These are phyloP conservation scores for Gallinago jamesoni DNA, from an alignment of 2,113 vertebrate genomes.

Conservation along the genomic window DNA sequence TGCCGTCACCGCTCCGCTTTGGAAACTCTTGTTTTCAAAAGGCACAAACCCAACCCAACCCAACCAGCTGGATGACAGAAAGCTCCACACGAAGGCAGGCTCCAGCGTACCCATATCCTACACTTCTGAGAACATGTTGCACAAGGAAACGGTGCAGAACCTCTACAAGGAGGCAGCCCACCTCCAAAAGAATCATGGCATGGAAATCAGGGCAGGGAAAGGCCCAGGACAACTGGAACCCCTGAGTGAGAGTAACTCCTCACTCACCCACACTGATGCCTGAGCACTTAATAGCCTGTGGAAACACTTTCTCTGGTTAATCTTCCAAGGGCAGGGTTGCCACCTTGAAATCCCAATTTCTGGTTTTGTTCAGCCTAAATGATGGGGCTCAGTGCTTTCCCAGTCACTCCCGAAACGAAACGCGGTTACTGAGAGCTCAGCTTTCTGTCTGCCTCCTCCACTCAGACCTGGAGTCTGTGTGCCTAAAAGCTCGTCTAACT, in stretches of 20 bases:
- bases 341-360: not conserved
- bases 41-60: not conserved
- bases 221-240: not conserved
- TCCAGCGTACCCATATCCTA: rapidly evolving
- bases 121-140: not conserved
- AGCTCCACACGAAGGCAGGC: not conserved
- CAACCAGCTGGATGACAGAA: not conserved
- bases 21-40: not conserved
- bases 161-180: not conserved
- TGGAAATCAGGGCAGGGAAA: not conserved
- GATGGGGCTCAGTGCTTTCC: not conserved
- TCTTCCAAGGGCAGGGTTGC: not conserved
- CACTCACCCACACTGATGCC: not conserved
- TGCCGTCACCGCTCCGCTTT: rapidly evolving
- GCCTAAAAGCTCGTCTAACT: not conserved
- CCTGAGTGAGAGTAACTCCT: not conserved
- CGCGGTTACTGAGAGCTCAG: not conserved
- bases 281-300: not conserved
- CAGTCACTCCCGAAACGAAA: not conserved
- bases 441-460: not conserved
- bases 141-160: not conserved
- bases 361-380: not conserved
- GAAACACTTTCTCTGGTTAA: not conserved
- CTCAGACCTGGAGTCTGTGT: not conserved
- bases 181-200: not conserved